Conservation (phyloP, 2,113 vertebrate species). For the Willisornis vidua region DNA sequence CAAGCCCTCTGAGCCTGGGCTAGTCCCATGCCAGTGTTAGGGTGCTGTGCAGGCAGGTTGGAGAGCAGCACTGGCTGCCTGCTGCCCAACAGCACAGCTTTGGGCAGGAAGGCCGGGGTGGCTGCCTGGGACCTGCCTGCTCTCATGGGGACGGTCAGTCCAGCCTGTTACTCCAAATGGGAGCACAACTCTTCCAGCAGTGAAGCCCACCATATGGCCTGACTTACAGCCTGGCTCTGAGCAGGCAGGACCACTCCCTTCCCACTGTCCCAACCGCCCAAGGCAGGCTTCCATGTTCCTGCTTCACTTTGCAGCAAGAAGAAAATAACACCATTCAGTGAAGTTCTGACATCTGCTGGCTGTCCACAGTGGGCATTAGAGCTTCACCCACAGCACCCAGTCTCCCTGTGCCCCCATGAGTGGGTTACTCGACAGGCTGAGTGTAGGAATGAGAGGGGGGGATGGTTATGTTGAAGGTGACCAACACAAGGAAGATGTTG, state of each 20-base stretch:
- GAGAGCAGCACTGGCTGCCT: background rate
- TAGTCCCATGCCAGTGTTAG: background rate
- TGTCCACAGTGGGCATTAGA: background rate
- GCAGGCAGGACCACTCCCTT: background rate
- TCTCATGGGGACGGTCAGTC: background rate
- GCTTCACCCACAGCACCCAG: background rate
- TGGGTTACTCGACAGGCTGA: background rate
- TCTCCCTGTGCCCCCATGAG: background rate
- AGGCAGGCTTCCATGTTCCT: background rate
- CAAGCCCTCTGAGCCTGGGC: background rate
- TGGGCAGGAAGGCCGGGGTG: background rate
- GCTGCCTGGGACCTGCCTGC: background rate
- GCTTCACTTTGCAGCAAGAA: background rate
- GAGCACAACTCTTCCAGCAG: background rate
- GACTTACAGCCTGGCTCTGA: background rate
- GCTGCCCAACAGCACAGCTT: background rate
- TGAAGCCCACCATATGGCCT: accelerated
- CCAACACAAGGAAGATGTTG: background rate
- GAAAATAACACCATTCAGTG: background rate
- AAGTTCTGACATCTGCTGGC: background rate
- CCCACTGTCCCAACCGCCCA: background rate
- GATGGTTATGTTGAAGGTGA: background rate
- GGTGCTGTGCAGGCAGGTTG: background rate
- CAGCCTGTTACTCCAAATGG: background rate
- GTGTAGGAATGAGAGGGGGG: background rate